Base-by-base conservation (phyloP, 2,113 vertebrate genomes). In the Gadus macrocephalus region DNA sequence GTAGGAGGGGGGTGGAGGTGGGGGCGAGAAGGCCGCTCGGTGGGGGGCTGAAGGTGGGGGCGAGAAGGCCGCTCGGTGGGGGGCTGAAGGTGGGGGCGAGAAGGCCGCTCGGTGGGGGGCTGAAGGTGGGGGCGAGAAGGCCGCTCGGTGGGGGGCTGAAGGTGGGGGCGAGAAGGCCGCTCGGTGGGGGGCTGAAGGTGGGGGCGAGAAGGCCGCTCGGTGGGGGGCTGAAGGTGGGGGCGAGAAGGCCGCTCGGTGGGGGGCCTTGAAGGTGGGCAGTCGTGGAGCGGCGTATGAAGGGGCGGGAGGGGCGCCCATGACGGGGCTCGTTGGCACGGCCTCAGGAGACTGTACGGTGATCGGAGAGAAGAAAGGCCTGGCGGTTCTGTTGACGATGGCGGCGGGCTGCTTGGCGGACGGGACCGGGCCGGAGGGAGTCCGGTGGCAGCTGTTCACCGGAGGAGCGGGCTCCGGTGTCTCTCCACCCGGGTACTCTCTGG, bases 351-450 rank as follows among this genome's bases (percentile, higher is more conserved):
- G 78, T 72, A 80, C 83, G 20, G 88, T 81, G 0, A 70, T 67
- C 5, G 95, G 93, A 1, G 91, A 92, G 72, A 96, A 94, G 1
- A 98, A 99, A 0, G 96, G 97, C 68, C 92, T 93, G 77, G 97
- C 96, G 0, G 96, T 98, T 81, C 96, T 89, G 84, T 98, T 99
- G 72, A 90, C 84, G 86, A 95, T 95, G 0, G 91, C 83, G 5
- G 93, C 83, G 5, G 93, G 83, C 74, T 95, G 89, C 78, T 85
- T 92, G 58, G 86, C 71, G 67, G 70, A 66, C n/a, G 80, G 49
- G 38, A 75, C 76, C 9, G 81, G 76, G 72, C 68, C 79, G 74
- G 81, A 80, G 9, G 16, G 53, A 14, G 42, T 56, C 53, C 70
- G 67, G 17, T 85, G 77, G 74, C 85, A 86, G 70, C 87, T 85